These are phyloP conservation scores for Alentia gelatinosa DNA, from an alignment of 2,888 invertebrate genomes.

Conservation along the genomic window DNA sequence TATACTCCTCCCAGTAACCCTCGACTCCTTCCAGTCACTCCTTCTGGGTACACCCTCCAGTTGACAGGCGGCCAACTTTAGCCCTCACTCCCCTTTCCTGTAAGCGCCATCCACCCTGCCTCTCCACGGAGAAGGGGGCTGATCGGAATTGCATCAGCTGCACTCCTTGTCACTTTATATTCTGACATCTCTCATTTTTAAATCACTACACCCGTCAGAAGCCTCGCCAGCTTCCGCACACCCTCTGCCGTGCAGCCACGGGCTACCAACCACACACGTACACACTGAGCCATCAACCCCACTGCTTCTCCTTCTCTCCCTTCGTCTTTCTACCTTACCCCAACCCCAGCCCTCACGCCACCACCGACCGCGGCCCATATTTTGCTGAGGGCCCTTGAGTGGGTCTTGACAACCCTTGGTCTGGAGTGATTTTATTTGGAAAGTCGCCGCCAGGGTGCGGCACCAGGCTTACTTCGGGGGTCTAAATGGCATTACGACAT, in stretches of 20 bases:
- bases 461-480: neutral
- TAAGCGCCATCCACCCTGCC: neutral
- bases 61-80: neutral
- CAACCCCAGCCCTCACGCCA: neutral
- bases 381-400: slow-evolving; percentile 2
- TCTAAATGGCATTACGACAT: slow-evolving; percentile 23
- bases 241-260: neutral
- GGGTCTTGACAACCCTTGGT: neutral
- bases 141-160: neutral
- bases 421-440: slow-evolving; percentile 14
- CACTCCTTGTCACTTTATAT: slow-evolving; percentile 24
- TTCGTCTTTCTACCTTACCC: neutral
- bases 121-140: neutral
- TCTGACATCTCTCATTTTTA: slow-evolving; percentile 29
- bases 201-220: neutral
- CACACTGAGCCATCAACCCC: too few relatives aligned
- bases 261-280: too few relatives aligned
- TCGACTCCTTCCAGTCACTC: neutral
- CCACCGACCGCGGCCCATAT: neutral
- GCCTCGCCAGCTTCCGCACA: neutral
- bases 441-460: neutral
- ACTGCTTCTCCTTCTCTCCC: neutral
- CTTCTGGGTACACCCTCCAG: neutral
- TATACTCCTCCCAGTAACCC: neutral
- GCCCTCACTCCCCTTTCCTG: neutral